Percentiles rank a stretch among this genome's conserved stretches.
Evolutionary conservation across 2,797 vertebrate genomes (phyloP).

Genomic region (Peromyscus melanophrys): DNA sequence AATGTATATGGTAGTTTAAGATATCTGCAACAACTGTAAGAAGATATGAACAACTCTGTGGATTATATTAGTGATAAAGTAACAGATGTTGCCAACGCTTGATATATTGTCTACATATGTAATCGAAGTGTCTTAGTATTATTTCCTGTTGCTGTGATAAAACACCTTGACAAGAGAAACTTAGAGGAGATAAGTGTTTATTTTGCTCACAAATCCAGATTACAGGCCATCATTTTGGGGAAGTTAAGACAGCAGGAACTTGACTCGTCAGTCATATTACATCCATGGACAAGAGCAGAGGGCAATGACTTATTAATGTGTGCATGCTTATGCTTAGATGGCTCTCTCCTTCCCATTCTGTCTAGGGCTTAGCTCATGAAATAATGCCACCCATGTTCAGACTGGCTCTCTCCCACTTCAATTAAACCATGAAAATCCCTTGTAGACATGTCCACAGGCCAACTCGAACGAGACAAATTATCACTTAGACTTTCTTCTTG

Average conservation of each 20-base stretch:
- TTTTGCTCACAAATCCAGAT: not conserved
- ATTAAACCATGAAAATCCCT: not conserved
- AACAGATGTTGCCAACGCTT: slow-evolving; percentile 19
- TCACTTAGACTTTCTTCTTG: not conserved
- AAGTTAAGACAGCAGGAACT: not conserved
- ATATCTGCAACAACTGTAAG: not conserved
- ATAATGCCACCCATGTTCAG: not conserved
- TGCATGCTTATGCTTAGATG: not conserved
- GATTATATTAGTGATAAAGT: not conserved
- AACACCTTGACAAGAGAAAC: not conserved
- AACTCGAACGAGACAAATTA: not conserved
- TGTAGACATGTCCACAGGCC: not conserved
- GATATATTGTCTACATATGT: not conserved
- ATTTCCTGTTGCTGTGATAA: not conserved
- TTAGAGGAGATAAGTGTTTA: not conserved
- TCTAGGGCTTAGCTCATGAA: not conserved
- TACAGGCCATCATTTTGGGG: not conserved
- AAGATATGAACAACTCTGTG: not conserved
- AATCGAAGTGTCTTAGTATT: not conserved
- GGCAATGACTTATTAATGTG: not conserved
- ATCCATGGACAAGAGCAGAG: not conserved
- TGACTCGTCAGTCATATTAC: not conserved
- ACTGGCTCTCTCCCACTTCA: not conserved
- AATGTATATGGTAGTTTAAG: slow-evolving; percentile 17
- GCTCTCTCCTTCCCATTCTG: not conserved